Evolutionary conservation across 2,888 invertebrate genomes (phyloP).

Genomic region (Caenorhabditis uteleia): DNA sequence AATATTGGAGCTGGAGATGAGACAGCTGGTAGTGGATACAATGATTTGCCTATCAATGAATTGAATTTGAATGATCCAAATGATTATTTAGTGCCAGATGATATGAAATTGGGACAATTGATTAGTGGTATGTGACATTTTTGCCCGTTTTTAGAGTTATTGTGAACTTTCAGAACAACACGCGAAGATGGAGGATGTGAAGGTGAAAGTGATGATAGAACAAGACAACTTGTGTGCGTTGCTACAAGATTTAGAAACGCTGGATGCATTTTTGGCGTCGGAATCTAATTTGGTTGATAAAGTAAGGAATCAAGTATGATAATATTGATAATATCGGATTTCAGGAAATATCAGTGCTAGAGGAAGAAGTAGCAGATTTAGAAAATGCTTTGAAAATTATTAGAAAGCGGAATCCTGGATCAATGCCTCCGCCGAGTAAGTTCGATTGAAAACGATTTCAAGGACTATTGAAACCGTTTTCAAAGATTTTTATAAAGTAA

Average conservation of each 20-base stretch:
- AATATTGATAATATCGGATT: no score
- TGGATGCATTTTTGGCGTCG: neutral
- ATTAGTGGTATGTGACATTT: no score
- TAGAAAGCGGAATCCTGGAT: slow-evolving; percentile 7
- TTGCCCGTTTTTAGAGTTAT: no score
- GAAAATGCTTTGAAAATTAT: slow-evolving; percentile 12
- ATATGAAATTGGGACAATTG: no score
- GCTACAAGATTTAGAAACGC: slow-evolving; percentile 2
- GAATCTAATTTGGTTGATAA: slow-evolving; percentile 16
- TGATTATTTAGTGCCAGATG: no score
- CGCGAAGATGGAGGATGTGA: no score
- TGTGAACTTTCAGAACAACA: no score
- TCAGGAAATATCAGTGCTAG: slow-evolving; percentile 10
- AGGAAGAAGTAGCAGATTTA: slow-evolving; percentile 11
- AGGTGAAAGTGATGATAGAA: no score
- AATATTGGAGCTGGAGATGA: slow-evolving; percentile 20
- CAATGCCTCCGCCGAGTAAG: slow-evolving; percentile 33
- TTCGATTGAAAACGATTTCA: slow-evolving; percentile 2
- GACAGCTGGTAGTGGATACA: slow-evolving; percentile 23
- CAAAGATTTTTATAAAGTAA: neutral
- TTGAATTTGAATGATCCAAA: no score
- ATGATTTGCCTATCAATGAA: no score
- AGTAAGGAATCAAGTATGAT: no score
- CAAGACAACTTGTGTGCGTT: slow-evolving; percentile 3
- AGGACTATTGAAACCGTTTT: neutral